phyloP scores from a whole-genome alignment of 2,888 invertebrate species.

The Agrilus biguttatus region DNA sequence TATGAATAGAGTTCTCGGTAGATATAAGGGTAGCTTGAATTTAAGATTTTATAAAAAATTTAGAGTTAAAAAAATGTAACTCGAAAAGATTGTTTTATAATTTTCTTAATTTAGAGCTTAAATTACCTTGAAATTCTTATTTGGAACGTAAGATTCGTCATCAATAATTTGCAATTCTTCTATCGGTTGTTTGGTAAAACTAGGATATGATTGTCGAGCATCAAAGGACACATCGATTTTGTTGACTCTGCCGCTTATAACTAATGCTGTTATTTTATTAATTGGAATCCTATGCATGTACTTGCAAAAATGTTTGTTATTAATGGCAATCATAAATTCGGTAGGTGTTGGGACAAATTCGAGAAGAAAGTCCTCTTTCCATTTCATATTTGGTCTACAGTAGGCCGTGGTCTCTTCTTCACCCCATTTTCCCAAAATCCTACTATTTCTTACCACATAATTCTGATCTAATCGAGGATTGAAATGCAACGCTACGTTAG shows the following conservation, averaged over 20 bases:
- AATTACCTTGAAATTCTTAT: no score
- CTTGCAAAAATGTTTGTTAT: conserved; percentile 59
- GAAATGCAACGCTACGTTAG: conserved; percentile 57
- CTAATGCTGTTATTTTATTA: conserved; percentile 39
- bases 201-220: no score
- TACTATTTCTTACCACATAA: conserved; percentile 64
- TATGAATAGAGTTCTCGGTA: no score
- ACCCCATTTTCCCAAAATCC: conserved; percentile 55
- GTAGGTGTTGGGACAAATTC: conserved; percentile 44
- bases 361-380: conserved; percentile 37
- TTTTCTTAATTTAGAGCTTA: no score
- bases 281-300: conserved; percentile 52
- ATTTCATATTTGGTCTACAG: conserved; percentile 34
- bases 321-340: conserved; percentile 52
- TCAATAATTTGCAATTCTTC: no score
- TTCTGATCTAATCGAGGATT: conserved; percentile 67
- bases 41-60: no score
- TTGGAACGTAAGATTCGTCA: no score
- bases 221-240: conserved; percentile 35
- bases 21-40: no score
- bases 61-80: no score
- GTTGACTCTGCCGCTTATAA: conserved; percentile 48
- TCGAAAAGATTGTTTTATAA: no score
- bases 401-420: conserved; percentile 53
- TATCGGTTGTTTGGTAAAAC: no score